A percentile compares a stretch with the other conserved stretches of the same genome.
phyloP scores from a whole-genome alignment of 2,797 vertebrate genomes.

The Pseudomugil gertrudae region DNA sequence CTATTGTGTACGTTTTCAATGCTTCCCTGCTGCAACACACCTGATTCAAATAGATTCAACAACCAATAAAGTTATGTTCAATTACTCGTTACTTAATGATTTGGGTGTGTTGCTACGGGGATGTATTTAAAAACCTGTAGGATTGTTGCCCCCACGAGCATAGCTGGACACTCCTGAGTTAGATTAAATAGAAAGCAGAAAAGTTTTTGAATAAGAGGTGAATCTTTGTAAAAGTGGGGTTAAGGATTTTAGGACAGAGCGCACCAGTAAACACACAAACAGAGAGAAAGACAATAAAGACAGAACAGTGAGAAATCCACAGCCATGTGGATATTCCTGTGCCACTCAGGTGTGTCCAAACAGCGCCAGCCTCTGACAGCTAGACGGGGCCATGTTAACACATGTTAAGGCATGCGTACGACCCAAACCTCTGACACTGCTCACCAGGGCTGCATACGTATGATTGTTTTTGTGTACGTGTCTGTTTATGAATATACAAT shows the following conservation, averaged over 20 bases:
- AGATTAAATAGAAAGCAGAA: conserved; percentile 14
- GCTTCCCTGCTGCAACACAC: too few species aligned
- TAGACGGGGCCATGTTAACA: conserved; percentile 77
- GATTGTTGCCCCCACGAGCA: too few species aligned
- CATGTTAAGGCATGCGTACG: conserved; percentile 57
- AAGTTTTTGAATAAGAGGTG: not conserved
- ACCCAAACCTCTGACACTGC: conserved; percentile 32
- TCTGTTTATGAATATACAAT: conserved; percentile 69
- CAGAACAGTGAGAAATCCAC: conserved; percentile 15
- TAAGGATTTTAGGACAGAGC: conserved; percentile 15
- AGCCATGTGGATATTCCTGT: conserved; percentile 77
- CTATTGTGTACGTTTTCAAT: too few species aligned
- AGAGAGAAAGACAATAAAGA: conserved; percentile 12
- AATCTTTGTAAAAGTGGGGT: conserved; percentile 8
- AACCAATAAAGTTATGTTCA: too few species aligned
- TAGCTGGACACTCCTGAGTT: too few species aligned
- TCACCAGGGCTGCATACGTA: conserved; percentile 44
- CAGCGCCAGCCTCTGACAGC: conserved; percentile 83
- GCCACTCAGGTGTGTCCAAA: conserved; percentile 86
- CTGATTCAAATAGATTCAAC: too few species aligned
- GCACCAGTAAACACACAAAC: conserved; percentile 6
- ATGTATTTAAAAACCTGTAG: too few species aligned
- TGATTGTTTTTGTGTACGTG: conserved; percentile 68
- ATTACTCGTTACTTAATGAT: too few species aligned
- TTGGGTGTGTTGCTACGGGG: too few species aligned